These are phyloP conservation scores for Philereme transversata DNA, from an alignment of 2,888 invertebrate species.

Conservation along the genomic window DNA sequence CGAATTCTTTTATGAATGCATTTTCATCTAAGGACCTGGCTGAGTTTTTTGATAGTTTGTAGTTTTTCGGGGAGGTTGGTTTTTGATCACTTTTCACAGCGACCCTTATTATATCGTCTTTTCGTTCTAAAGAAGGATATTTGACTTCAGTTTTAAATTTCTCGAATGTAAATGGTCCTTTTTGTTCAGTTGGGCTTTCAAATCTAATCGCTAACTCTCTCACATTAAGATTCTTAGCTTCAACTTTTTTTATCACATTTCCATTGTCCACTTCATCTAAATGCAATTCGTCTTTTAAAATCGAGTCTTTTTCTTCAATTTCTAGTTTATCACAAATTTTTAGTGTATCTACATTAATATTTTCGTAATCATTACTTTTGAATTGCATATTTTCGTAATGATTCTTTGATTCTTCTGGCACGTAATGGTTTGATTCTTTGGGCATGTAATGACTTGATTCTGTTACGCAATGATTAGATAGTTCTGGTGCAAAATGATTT, in stretches of 20 bases:
- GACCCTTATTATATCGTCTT: constrained; percentile 49
- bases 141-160: constrained; percentile 75
- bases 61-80: constrained; percentile 78
- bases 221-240: constrained; percentile 78
- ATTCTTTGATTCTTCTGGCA: constrained; percentile 11
- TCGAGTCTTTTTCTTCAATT: constrained; percentile 42
- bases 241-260: constrained; percentile 52
- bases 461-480: not conserved
- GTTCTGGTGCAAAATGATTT: constrained; percentile 29
- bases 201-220: constrained; percentile 86
- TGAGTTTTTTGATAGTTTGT: constrained; percentile 83
- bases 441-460: not conserved
- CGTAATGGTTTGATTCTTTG: constrained; percentile 36
- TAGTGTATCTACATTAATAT: constrained; percentile 65
- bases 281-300: not conserved
- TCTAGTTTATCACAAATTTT: constrained; percentile 67
- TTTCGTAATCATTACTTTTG: constrained; percentile 61
- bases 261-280: constrained; percentile 62
- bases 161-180: constrained; percentile 83
- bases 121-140: constrained; percentile 65
- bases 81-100: constrained; percentile 56
- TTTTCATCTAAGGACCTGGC: constrained; percentile 89
- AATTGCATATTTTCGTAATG: constrained; percentile 50
- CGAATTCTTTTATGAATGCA: constrained; percentile 88
- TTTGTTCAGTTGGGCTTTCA: constrained; percentile 85